These are phyloP conservation scores for Mesorhabditis spiculigera DNA, from an alignment of 2,888 invertebrate genomes.

Conservation along the genomic window DNA sequence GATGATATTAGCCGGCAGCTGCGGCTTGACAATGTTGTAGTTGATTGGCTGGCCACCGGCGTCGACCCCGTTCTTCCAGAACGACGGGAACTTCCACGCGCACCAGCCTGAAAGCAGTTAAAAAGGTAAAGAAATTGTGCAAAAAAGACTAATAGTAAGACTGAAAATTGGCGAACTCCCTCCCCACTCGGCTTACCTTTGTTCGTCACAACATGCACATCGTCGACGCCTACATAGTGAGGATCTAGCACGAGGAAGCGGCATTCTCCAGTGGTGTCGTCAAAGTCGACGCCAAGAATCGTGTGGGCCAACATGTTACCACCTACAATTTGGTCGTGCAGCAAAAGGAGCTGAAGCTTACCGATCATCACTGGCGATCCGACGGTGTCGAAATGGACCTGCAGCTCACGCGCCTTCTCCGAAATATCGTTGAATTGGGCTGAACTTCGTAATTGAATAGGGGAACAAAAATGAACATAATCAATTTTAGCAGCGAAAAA, in stretches of 20 bases:
- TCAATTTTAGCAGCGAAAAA: background rate
- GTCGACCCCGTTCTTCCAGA: constrained; percentile 77
- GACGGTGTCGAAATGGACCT: constrained; percentile 83
- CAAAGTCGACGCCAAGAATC: constrained; percentile 87
- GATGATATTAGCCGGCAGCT: constrained; percentile 55
- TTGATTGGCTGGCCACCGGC: constrained; percentile 63
- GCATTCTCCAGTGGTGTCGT: constrained; percentile 74
- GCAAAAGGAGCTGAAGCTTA: constrained; percentile 15
- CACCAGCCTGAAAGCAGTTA: constrained; percentile 67
- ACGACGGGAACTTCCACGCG: constrained; percentile 88
- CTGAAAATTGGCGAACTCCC: background rate
- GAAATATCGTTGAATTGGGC: constrained; percentile 38
- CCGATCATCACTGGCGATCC: constrained; percentile 99
- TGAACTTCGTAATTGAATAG: constrained; percentile 37
- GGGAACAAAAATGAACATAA: background rate
- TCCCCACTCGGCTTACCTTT: constrained; percentile 16
- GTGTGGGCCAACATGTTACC: constrained; percentile 97
- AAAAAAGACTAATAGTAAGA: background rate
- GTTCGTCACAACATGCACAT: constrained; percentile 33
- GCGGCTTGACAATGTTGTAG: constrained; percentile 94
- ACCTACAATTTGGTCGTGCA: constrained; percentile 65
- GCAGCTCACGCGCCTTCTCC: constrained; percentile 75
- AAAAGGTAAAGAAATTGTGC: constrained; percentile 5
- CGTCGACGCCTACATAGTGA: constrained; percentile 76
- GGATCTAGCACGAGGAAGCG: constrained; percentile 95